Evolutionary conservation across 2,113 vertebrate genomes (phyloP).

Genomic region (Picathartes gymnocephalus): DNA sequence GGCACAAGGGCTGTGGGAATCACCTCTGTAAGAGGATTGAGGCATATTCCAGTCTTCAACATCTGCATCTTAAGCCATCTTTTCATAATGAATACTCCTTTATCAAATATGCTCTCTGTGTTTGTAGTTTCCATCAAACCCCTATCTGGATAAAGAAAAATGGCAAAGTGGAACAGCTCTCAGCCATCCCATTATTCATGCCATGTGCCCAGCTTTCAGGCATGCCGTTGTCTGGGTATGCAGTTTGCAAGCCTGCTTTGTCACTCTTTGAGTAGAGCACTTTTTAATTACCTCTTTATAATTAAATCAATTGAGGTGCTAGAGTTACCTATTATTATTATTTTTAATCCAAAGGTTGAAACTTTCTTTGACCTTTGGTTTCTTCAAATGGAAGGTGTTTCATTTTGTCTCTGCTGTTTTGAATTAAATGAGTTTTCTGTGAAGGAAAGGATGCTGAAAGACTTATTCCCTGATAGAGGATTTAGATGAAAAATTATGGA

Average conservation of each 20-base stretch:
- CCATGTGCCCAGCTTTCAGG: background rate
- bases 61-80: background rate
- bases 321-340: background rate
- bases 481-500: background rate
- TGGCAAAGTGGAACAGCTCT: background rate
- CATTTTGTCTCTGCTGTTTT: background rate
- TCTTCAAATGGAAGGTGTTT: background rate
- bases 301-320: background rate
- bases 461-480: background rate
- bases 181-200: background rate
- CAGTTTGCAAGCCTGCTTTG: background rate
- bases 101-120: background rate
- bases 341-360: background rate
- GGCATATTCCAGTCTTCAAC: background rate
- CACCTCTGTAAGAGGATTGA: slow-evolving; percentile 10
- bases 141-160: background rate
- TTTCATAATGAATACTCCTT: background rate
- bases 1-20: background rate
- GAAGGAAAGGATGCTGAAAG: background rate
- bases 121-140: background rate
- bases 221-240: background rate
- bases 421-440: background rate
- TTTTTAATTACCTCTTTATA: background rate
- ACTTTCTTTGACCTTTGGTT: background rate
- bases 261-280: background rate